Evolutionary conservation across 2,113 vertebrate genomes (phyloP), one percentile per base, ranked within the genome.

Genomic region (Onychostruthus taczanowskii): DNA sequence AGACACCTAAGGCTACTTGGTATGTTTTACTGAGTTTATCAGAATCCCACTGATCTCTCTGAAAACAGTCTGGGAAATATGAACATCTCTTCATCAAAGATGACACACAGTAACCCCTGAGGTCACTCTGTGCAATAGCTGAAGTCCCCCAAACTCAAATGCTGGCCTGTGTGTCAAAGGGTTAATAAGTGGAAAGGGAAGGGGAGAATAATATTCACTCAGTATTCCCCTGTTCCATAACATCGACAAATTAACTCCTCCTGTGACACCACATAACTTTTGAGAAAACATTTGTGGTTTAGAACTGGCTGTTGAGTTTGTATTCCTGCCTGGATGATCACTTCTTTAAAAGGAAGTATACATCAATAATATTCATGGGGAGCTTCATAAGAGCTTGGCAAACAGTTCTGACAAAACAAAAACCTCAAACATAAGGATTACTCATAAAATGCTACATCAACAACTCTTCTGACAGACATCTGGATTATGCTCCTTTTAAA

Each of bases 341-440:
- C 89, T 92, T 92, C 89, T 97, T 94, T 94, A 88, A 94, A 97
- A 91, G 85, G 70, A 78, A 86, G 67, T 78, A 55, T 75, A 90
- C 93, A 95, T 96, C 95, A 97, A 94, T 92, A 96, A 92, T 82
- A 97, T 94, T 97, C 96, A 94, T 20, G 16, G 53, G 44, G 89
- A 96, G 89, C 61, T 93, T 97, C 93, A 56, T 88, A 67, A 83
- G 94, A 95, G 93, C 95, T 95, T 90, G 85, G 91, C 59, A 90
- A 97, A 97, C 90, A 59, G 87, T 96, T 89, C 95, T 88, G 96
- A 97, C 96, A 96, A 89, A 92, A 95, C 87, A 94, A 92, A 97
- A 97, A 97, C 90, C 68, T 83, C 75, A 94, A 93, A 95, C 78
- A 70, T 80, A 96, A 92, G 85, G 94, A 97, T 97, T 96, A 97